These are phyloP conservation scores for Thaumetopoea pityocampa DNA, from an alignment of 1,140 invertebrate genomes.

Conservation along the genomic window DNA sequence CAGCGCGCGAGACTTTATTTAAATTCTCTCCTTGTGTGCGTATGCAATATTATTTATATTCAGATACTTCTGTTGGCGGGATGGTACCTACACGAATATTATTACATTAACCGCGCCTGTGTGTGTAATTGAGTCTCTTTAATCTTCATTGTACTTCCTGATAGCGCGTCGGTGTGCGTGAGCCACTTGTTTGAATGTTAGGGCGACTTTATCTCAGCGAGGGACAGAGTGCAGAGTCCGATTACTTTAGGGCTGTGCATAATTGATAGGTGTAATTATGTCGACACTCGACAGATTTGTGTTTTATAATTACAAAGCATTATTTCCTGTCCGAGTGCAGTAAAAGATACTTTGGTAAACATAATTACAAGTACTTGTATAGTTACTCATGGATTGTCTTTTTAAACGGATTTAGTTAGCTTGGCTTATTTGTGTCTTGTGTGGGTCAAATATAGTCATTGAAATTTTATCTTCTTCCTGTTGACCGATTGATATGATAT, in stretches of 20 bases:
- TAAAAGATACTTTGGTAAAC: no score
- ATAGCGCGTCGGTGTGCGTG: conserved; percentile 62
- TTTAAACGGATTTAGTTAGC: no score
- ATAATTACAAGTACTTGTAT: no score
- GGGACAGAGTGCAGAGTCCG: conserved; percentile 72
- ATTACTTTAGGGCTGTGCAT: conserved; percentile 47
- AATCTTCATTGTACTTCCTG: conserved; percentile 75
- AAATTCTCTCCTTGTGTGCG: conserved; percentile 66
- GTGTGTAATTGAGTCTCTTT: conserved; percentile 66
- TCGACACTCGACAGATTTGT: no score
- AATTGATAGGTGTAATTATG: no score
- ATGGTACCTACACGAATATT: conserved; percentile 52
- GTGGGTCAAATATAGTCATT: no score
- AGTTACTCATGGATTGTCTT: no score
- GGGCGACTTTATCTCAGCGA: conserved; percentile 71
- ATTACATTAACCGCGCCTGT: conserved; percentile 66
- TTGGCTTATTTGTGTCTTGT: no score
- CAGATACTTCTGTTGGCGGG: conserved; percentile 41
- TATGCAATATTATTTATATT: conserved; percentile 66
- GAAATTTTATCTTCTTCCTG: no score
- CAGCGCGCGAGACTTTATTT: conserved; percentile 70
- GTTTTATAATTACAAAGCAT: no score
- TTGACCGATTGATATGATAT: no score
- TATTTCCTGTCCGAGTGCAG: no score
- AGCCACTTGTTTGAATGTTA: conserved; percentile 74